Evolutionary conservation across 2,888 invertebrate species (phyloP), one percentile per base, ranked within the genome.

Genomic region (Leptopterna dolabrata): DNA sequence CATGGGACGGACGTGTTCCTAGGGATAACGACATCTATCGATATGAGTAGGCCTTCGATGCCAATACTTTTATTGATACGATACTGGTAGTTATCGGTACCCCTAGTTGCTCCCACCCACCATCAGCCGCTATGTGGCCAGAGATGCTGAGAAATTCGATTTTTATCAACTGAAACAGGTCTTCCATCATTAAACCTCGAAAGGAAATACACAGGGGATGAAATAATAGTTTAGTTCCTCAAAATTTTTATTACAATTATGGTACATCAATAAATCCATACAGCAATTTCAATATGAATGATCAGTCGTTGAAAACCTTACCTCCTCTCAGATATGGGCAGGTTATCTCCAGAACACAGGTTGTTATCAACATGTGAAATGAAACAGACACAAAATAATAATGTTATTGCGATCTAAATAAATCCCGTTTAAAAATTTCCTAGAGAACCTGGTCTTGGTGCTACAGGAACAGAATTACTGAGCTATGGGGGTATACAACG

Each of bases 311-410:
- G 85, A 85, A 63, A 85, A 85, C 85, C 73, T 85, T 85, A 85
- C 85, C 85, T 85, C 85, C 73, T 85, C 76, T 73, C 73, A 71
- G 85, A n/a, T 55, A 55, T 71, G 71, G 85, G 73, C 71, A 76
- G 85, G 71, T 73, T 73, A 29, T 85, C 85, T 85, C 85, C 85
- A 85, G 85, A 45, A 85, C 85, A 85, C 85, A 85, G 87, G 87
- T 81, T 80, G 87, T 70, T 82, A 87, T 87, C 82, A 87, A 82
- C 82, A 87, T 87, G 87, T 87, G 87, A 82, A 87, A 87, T 87
- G 87, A 87, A 87, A 87, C 87, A 87, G 73, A 87, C 86, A 86
- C 86, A 87, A 87, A 87, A 87, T 87, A 87, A 45, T 36, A 19
- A 71, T 82, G 82, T 87, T 87, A 87, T 82, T 87, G 71, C 41